These are phyloP conservation scores for Liodrosophila aerea DNA, from an alignment of 2,888 invertebrate genomes.

Conservation along the genomic window DNA sequence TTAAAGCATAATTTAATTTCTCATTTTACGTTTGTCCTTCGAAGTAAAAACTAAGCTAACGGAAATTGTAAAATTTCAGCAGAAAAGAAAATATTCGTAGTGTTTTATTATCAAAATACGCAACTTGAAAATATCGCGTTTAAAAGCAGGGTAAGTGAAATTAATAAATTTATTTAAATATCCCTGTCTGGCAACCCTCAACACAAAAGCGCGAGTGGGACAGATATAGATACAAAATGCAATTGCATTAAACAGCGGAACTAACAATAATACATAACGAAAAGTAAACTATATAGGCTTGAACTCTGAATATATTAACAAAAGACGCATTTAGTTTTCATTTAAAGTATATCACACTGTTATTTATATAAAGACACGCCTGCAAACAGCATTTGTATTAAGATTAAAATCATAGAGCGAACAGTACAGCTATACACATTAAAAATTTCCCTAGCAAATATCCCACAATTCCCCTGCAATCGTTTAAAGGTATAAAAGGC, in stretches of 20 bases:
- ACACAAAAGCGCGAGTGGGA: constrained; percentile 14
- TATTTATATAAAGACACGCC: neutral
- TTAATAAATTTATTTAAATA: no score
- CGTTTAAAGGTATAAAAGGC: constrained; percentile 34
- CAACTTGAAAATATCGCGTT: constrained; percentile 1
- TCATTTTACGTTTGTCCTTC: constrained; percentile 41
- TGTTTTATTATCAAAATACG: constrained; percentile 7
- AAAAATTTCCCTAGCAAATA: constrained; percentile 3
- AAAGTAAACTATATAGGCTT: neutral
- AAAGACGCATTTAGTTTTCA: neutral
- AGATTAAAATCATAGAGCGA: constrained; percentile 1
- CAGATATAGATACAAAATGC: constrained; percentile 11
- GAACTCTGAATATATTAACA: neutral
- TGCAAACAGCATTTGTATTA: neutral
- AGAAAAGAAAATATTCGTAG: constrained; percentile 2
- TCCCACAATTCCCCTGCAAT: constrained; percentile 25
- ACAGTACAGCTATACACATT: constrained; percentile 1
- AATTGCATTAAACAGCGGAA: constrained; percentile 17
- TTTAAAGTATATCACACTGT: neutral
- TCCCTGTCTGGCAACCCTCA: constrained; percentile 17
- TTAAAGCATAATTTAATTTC: neutral
- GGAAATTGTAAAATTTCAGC: constrained; percentile 21
- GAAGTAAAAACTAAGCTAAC: constrained; percentile 32
- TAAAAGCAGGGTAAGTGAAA: constrained; percentile 33
- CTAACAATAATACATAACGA: neutral